Conservation (phyloP, 2,888 invertebrate genomes). For the Stratiomys singularior region DNA sequence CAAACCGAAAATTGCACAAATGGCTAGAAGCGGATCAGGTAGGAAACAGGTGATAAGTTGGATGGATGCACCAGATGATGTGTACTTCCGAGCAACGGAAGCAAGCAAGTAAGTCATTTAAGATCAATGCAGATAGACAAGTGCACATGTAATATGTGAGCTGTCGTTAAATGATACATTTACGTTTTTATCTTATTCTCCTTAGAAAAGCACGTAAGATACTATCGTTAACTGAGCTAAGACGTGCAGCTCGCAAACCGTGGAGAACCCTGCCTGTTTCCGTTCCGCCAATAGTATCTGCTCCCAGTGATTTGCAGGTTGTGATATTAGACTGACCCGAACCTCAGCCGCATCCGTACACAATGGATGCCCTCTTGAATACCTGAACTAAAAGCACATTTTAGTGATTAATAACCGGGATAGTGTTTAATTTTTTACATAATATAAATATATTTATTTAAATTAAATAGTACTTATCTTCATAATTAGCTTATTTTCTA, state of each 20-base stretch:
- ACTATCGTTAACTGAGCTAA: constrained; percentile 80
- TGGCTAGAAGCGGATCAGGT: constrained; percentile 78
- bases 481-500: constrained; percentile 33
- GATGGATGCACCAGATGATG: constrained; percentile 98
- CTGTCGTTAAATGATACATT: constrained; percentile 16
- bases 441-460: constrained; percentile 44
- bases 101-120: constrained; percentile 80
- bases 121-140: too few relatives aligned
- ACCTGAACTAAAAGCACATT: constrained; percentile 45
- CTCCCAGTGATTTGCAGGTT: constrained; percentile 72
- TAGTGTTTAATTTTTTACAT: constrained; percentile 39
- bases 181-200: constrained; percentile 10
- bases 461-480: constrained; percentile 45
- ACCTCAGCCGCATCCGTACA: constrained; percentile 70
- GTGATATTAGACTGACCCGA: constrained; percentile 79
- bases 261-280: constrained; percentile 73
- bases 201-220: constrained; percentile 83
- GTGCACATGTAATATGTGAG: too few relatives aligned
- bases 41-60: constrained; percentile 95
- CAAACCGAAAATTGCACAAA: constrained; percentile 83
- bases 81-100: constrained; percentile 93
- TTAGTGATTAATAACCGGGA: constrained; percentile 46
- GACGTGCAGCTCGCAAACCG: constrained; percentile 87
- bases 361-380: constrained; percentile 70
- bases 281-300: constrained; percentile 58